Conservation (phyloP, 2,113 vertebrate species). For the Epinephelus fuscoguttatus region DNA sequence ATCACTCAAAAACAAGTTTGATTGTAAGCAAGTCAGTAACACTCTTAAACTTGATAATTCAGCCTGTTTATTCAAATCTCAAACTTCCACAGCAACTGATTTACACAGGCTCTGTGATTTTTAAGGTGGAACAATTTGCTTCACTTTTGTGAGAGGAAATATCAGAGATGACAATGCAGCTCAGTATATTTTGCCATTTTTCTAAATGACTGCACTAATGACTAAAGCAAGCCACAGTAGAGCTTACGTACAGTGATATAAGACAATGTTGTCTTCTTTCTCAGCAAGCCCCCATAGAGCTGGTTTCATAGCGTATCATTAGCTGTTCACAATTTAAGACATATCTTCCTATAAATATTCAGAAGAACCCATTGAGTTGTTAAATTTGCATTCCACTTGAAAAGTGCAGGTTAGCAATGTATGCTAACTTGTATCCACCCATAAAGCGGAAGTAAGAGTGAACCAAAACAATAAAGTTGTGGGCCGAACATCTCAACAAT, state of each 20-base stretch:
- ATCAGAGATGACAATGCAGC: not conserved
- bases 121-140: not conserved
- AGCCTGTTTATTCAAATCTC: not conserved
- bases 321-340: not conserved
- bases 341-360: too few relatives aligned
- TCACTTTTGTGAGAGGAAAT: not conserved
- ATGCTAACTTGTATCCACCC: not conserved
- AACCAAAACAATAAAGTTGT: too few relatives aligned
- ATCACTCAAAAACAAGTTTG: conserved; percentile 7
- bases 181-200: too few relatives aligned
- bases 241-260: too few relatives aligned
- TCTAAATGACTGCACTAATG: too few relatives aligned
- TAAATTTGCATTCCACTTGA: not conserved
- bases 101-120: not conserved
- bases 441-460: too few relatives aligned
- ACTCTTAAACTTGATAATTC: conserved; percentile 7
- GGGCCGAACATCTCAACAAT: too few relatives aligned
- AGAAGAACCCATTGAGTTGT: not conserved
- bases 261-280: too few relatives aligned
- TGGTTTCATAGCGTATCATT: too few relatives aligned
- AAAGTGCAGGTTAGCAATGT: too few relatives aligned
- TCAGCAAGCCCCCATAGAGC: too few relatives aligned
- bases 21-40: conserved; percentile 6
- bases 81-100: not conserved
- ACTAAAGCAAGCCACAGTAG: too few relatives aligned